Conservation (phyloP, 2,888 invertebrate genomes). For the Lamellibrachia satsuma region DNA sequence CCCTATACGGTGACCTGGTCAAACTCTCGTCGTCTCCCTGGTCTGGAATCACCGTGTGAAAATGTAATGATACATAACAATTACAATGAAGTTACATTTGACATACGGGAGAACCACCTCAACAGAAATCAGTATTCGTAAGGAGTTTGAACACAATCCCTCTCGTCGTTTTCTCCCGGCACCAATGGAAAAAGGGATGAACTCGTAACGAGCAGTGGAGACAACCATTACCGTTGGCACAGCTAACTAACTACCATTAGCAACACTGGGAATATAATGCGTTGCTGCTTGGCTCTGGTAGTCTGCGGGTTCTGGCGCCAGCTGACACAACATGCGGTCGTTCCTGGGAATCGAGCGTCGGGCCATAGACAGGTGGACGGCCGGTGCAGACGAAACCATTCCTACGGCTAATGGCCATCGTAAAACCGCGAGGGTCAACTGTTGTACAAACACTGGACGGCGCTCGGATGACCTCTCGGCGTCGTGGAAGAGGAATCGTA, state of each 20-base stretch:
- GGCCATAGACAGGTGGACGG: background rate
- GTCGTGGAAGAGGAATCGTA: background rate
- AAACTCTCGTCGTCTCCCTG: background rate
- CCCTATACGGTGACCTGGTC: background rate
- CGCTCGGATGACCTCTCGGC: background rate
- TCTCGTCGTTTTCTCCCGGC: background rate
- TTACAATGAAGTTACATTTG: background rate
- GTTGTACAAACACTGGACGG: background rate
- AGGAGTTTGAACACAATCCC: no score
- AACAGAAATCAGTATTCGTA: no score
- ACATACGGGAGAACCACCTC: background rate
- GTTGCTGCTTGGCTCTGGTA: background rate
- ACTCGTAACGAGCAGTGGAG: background rate
- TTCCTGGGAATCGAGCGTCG: background rate
- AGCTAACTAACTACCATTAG: background rate
- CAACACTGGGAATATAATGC: background rate
- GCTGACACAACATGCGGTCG: background rate
- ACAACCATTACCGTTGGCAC: background rate
- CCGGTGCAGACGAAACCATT: background rate
- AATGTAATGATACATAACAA: background rate
- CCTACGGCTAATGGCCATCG: background rate
- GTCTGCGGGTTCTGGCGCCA: background rate
- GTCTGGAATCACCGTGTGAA: background rate
- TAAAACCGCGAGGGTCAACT: background rate
- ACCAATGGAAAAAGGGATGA: background rate